Evolutionary conservation across 2,113 vertebrate species (phyloP).

Genomic region (Pteruthius melanotis): DNA sequence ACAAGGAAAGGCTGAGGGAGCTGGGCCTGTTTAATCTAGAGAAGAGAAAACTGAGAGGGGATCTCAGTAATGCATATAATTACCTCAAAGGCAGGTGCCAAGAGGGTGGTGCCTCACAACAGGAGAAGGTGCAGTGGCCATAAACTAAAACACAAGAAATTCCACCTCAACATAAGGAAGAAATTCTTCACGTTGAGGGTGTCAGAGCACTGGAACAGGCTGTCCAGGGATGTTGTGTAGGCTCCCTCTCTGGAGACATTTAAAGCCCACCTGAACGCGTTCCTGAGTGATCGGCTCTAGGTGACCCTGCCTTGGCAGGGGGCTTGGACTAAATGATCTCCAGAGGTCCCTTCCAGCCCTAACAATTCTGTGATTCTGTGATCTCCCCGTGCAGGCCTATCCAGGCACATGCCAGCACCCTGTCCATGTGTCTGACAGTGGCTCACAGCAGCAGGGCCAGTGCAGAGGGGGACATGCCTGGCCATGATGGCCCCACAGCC

Average conservation of each 20-base stretch:
- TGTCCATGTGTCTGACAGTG: neutral
- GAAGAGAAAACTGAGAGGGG: neutral
- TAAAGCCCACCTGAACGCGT: fast-evolving
- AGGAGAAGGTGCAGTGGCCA: neutral
- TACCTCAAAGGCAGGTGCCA: neutral
- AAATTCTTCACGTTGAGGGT: neutral
- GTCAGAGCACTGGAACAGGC: neutral
- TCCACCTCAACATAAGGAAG: neutral
- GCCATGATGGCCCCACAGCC: neutral
- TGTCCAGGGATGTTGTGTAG: neutral
- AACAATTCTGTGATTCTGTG: neutral
- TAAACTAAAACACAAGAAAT: neutral
- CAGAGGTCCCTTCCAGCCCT: neutral
- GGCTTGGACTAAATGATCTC: too few relatives aligned
- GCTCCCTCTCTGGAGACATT: neutral
- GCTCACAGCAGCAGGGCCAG: neutral
- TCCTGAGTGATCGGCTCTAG: neutral
- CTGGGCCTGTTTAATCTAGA: neutral
- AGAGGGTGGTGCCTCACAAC: fast-evolving
- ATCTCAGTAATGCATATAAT: neutral
- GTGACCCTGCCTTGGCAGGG: neutral
- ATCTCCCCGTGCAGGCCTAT: too few relatives aligned
- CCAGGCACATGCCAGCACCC: fast-evolving
- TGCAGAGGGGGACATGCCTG: fast-evolving
- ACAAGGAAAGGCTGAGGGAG: neutral